Base-by-base conservation (phyloP, 2,113 vertebrate genomes). In the Eubucco bourcierii region DNA sequence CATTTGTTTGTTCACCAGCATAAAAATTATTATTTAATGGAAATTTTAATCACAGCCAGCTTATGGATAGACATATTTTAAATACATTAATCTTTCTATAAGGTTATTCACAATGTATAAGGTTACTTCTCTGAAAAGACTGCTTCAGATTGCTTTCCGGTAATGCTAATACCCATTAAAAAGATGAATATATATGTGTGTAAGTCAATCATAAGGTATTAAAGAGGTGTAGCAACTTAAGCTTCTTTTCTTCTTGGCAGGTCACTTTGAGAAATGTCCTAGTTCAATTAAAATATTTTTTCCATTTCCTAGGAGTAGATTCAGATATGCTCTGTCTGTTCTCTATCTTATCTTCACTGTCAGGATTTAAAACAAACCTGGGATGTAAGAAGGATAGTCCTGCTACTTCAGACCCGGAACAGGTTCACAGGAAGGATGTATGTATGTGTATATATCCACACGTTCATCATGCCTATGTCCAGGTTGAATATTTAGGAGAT, bases 231-330 rank as follows among this genome's bases (percentile, higher is more conserved):
- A 88, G 87, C 91, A 90, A 83, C 94, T 95, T 95, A 95, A 92
- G 83, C 68, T 92, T 88, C 88, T 96, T 93, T 96, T 95, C 87
- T 94, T 91, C 91, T 95, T 97, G 94, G 88, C 80, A 94, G 84
- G 75, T 94, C 82, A 95, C 91, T 96, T 94, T 94, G 93, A 90
- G 96, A 96, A 85, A 95, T 95, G 86, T 93, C 87, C 76, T 70
- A 71, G 77, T 75, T 97, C 95, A 96, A 93, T 93, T 96, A 96
- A 94, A 96, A 96, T 94, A 96, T 96, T 97, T 96, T 96, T 95
- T 82, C 88, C 80, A 90, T 95, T 94, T 93, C 75, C 87, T 96
- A 94, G 68, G 82, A 94, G 87, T 80, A 92, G 95, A 96, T 96
- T 94, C 94, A 94, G 95, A 96, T 96, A 94, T 83, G 53, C 71